These are phyloP conservation scores for Sinocyclocheilus anophthalmus DNA, from an alignment of 2,113 vertebrate genomes.

Conservation along the genomic window DNA sequence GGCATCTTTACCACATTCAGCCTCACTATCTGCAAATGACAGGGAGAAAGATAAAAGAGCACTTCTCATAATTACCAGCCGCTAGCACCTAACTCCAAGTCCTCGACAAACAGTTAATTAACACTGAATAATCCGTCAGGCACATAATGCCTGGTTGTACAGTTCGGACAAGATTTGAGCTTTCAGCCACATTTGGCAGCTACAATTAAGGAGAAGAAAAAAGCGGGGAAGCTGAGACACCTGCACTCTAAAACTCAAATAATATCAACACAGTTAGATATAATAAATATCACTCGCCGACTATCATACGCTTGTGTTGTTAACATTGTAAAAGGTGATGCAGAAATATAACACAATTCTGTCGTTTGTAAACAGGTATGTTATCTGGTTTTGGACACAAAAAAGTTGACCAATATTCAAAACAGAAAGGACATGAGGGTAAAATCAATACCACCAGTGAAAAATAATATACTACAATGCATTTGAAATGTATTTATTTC, in stretches of 20 bases:
- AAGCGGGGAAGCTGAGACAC: background rate
- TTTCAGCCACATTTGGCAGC: background rate
- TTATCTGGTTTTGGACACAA: background rate
- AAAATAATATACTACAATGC: too few species aligned
- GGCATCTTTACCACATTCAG: constrained; percentile 76
- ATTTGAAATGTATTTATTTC: too few species aligned
- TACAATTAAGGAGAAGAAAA: constrained; percentile 24
- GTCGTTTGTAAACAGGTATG: background rate
- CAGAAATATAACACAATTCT: background rate
- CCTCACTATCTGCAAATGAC: constrained; percentile 73
- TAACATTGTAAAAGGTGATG: background rate
- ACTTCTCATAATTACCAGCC: constrained; percentile 10
- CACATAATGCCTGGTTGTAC: background rate
- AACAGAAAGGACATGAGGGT: background rate
- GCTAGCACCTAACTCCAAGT: background rate
- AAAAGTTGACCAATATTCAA: background rate
- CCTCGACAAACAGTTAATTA: constrained; percentile 34
- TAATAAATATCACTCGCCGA: background rate
- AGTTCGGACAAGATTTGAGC: background rate
- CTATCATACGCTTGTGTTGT: background rate
- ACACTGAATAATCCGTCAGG: constrained; percentile 11
- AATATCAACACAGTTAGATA: background rate
- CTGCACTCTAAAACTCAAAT: background rate
- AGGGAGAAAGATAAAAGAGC: constrained; percentile 13
- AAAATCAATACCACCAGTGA: background rate